phyloP scores from a whole-genome alignment of 2,797 vertebrate genomes.

The Malacoctenus gilli region DNA sequence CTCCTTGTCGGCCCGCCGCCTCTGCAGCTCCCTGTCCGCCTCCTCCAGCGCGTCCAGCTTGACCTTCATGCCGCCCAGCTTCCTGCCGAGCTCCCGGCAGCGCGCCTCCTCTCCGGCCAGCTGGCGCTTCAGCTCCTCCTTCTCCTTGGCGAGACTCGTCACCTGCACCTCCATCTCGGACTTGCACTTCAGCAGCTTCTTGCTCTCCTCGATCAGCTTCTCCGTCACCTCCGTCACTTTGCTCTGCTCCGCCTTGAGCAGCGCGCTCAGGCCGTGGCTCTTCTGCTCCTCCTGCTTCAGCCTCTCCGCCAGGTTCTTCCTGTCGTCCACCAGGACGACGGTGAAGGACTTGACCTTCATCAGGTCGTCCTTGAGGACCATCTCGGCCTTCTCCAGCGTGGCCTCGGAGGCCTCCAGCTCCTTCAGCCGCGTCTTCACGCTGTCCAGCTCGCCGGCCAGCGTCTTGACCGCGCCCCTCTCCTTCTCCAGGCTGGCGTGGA shows the following conservation, averaged over 20 bases:
- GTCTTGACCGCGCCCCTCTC: constrained; percentile 89
- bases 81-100: constrained; percentile 82
- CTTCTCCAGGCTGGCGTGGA: constrained; percentile 87
- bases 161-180: constrained; percentile 93
- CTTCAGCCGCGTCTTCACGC: constrained; percentile 85
- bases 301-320: constrained; percentile 91
- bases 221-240: constrained; percentile 96
- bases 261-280: constrained; percentile 85
- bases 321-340: constrained; percentile 92
- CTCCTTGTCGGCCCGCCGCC: constrained; percentile 76
- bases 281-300: constrained; percentile 92
- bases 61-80: constrained; percentile 83
- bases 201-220: constrained; percentile 97
- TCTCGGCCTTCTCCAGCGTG: constrained; percentile 87
- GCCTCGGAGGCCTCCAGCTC: constrained; percentile 89
- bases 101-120: constrained; percentile 88
- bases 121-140: constrained; percentile 84
- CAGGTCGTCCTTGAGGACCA: constrained; percentile 90
- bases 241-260: constrained; percentile 89
- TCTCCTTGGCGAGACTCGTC: constrained; percentile 84
- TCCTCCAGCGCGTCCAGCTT: constrained; percentile 86
- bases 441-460: constrained; percentile 87
- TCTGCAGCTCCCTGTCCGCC: constrained; percentile 81
- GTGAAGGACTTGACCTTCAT: constrained; percentile 93
- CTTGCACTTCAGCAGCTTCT: constrained; percentile 92